phyloP scores from a whole-genome alignment of 2,888 invertebrate species.

The Ferdinandea cuprea region DNA sequence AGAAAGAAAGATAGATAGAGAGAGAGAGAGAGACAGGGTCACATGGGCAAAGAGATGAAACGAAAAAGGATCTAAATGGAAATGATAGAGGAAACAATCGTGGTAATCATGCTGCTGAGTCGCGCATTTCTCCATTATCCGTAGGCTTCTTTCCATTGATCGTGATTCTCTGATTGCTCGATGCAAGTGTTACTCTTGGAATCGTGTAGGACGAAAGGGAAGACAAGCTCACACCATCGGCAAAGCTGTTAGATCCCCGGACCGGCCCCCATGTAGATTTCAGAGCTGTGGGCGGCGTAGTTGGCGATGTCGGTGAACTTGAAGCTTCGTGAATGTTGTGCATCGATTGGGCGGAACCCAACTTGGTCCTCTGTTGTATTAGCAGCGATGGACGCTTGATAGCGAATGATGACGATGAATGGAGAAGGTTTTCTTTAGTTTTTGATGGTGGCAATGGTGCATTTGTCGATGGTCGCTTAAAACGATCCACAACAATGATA shows the following conservation, averaged over 20 bases:
- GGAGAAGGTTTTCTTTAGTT: constrained; percentile 75
- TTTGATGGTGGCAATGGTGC: constrained; percentile 35
- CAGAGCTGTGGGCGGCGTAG: constrained; percentile 11
- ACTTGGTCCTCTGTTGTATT: constrained; percentile 76
- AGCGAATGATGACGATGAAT: constrained; percentile 81
- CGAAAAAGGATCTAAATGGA: constrained; percentile 45
- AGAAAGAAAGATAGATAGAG: not conserved
- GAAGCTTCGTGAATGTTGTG: constrained; percentile 80
- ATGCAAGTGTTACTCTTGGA: constrained; percentile 64
- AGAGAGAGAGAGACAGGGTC: constrained; percentile 37
- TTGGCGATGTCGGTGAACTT: constrained; percentile 68
- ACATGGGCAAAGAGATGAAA: constrained; percentile 48
- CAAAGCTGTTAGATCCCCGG: constrained; percentile 83
- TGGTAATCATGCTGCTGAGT: constrained; percentile 77
- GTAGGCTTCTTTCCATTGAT: constrained; percentile 54
- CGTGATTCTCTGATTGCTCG: constrained; percentile 54
- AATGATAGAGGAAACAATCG: constrained; percentile 23
- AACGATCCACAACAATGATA: constrained; percentile 55
- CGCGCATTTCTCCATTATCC: constrained; percentile 55
- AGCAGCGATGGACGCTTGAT: constrained; percentile 81
- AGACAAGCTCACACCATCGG: constrained; percentile 58
- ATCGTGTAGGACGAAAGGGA: constrained; percentile 67
- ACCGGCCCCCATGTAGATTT: constrained; percentile 83
- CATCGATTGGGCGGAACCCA: constrained; percentile 79
- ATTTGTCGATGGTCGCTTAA: constrained; percentile 58